These are phyloP conservation scores for Plotosus lineatus DNA, from an alignment of 2,113 vertebrate genomes.

Conservation along the genomic window DNA sequence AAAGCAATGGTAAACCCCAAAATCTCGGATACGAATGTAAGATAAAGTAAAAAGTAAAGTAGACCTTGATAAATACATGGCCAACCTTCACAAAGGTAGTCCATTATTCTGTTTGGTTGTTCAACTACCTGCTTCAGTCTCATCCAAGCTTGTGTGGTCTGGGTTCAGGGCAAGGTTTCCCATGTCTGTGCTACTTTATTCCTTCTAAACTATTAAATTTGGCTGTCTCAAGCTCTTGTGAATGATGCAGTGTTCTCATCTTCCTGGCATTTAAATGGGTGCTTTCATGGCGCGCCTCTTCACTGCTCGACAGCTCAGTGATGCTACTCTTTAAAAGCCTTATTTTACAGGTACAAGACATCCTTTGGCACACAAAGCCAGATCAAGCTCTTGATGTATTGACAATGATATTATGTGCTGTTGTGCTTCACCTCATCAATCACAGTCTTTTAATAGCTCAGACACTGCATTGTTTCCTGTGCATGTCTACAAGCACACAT, in stretches of 20 bases:
- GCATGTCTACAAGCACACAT: not conserved
- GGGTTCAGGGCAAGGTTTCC: not conserved
- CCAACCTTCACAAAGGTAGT: not conserved
- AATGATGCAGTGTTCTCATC: constrained; percentile 15
- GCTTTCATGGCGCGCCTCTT: constrained; percentile 1
- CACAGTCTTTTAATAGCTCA: constrained; percentile 11
- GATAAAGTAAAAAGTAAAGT: not conserved
- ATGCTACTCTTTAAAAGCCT: constrained; percentile 38
- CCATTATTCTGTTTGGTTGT: not conserved
- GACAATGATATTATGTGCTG: constrained; percentile 3
- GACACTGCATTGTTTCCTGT: constrained; percentile 24
- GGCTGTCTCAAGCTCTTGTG: constrained; percentile 3
- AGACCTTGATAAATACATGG: not conserved
- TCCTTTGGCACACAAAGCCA: constrained; percentile 2
- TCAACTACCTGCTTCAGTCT: not conserved
- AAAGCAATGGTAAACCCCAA: not conserved
- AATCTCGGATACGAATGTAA: not conserved
- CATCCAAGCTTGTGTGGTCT: constrained; percentile 16
- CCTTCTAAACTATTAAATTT: constrained; percentile 21
- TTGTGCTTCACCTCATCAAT: constrained; percentile 8
- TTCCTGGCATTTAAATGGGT: constrained; percentile 40
- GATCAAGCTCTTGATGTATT: constrained; percentile 23
- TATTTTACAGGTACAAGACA: constrained; percentile 25
- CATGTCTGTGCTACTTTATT: constrained; percentile 1
- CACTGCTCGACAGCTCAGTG: not conserved